phyloP scores from a whole-genome alignment of 2,113 vertebrate species.

The zebrafish (Danio rerio) region GRCz12tu NC_133179.1:56248001-56248500 shows the following conservation, averaged over 20 bases:
- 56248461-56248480: background rate
- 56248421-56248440: background rate
- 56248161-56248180: background rate
- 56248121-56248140: background rate
- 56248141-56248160: background rate
- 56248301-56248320: background rate
- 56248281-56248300: background rate
- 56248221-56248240: background rate
- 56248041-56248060: background rate
- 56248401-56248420: background rate
- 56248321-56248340: slow-evolving; percentile 9
- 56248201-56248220: background rate
- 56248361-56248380: background rate
- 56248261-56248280: slow-evolving; percentile 11
- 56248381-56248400: background rate
- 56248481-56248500: background rate
- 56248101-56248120: background rate
- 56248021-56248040: background rate
- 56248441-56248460: background rate
- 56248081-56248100: background rate
- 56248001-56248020: background rate
- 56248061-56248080: background rate
- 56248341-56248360: background rate
- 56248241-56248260: background rate
- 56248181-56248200: background rate